Conservation (phyloP, 2,113 vertebrate species). For the Chionodraco myersi region DNA sequence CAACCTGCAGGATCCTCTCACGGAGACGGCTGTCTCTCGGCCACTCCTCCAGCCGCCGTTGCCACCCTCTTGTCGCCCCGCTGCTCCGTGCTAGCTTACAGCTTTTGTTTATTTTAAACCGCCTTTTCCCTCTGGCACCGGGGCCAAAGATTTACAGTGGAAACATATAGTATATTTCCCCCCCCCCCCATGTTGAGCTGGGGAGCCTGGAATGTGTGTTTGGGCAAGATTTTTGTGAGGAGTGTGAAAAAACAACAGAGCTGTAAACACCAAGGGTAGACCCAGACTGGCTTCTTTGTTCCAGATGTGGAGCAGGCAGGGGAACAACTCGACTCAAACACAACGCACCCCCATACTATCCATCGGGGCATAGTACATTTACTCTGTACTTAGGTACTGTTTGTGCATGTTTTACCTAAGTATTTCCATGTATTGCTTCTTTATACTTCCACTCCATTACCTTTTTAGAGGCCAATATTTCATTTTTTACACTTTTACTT, state of each 20-base stretch:
- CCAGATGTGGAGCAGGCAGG: constrained; percentile 77
- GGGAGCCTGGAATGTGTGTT: constrained; percentile 82
- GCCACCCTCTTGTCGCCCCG: constrained; percentile 43
- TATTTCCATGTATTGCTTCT: too few species aligned
- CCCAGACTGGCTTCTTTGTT: constrained; percentile 76
- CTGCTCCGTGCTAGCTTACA: constrained; percentile 62
- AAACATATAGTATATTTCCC: constrained; percentile 77
- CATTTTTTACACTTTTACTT: too few species aligned
- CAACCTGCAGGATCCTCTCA: constrained; percentile 46
- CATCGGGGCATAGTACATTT: not conserved
- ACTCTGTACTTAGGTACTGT: too few species aligned
- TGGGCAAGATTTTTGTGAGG: constrained; percentile 74
- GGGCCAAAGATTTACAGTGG: constrained; percentile 80
- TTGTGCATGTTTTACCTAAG: too few species aligned
- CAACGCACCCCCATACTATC: constrained; percentile 52
- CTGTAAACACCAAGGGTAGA: constrained; percentile 78
- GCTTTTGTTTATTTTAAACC: constrained; percentile 58
- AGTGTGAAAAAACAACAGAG: constrained; percentile 84
- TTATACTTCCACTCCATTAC: too few species aligned
- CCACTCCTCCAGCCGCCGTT: constrained; percentile 3
- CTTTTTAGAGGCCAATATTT: too few species aligned
- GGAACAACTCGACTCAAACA: constrained; percentile 12
- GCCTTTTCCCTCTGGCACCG: constrained; percentile 50
- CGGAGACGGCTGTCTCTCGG: constrained; percentile 22
- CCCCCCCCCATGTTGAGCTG: constrained; percentile 72